Evolutionary conservation across 1,140 invertebrate species (phyloP), one percentile per base, ranked within the genome.

Genomic region (Bombus terrestris): DNA sequence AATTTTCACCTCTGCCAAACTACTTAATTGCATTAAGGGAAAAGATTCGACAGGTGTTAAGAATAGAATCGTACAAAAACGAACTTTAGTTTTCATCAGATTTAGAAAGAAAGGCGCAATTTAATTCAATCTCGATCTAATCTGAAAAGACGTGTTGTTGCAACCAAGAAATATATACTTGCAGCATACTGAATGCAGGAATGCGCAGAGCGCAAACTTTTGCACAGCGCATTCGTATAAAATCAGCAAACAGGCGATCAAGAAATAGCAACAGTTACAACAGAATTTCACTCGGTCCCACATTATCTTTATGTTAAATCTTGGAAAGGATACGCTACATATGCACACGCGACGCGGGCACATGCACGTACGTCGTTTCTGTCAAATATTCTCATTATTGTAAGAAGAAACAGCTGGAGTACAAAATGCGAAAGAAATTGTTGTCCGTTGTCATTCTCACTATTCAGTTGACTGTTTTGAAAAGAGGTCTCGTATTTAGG

Each of bases 351-450:
- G 10, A 69, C 22, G 25, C 22, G 28, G 4, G 1, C 25, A 71
- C 28, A 15, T 3, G 35, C 22, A 37, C 18, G 2, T 8, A 9
- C 28, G 22, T 39, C 12, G 25, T 72, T 72, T n/a, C 69, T 72
- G 69, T 39, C 68, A 39, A 71, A 71, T 39, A 71, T 71, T 71
- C 68, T 71, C 68, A 71, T 71, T 39, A 71, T 71, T 71, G 68
- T 39, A 28, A 71, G 68, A 68, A 37, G 66, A 37, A 37, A 71
- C 25, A 71, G 4, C 22, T 13, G 4, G 13, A 25, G 37, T 72
- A 25, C 28, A n/a, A 72, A 72, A 72, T 8, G 39, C 28, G 13
- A 72, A 72, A 72, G 69, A 72, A 72, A 41, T 41, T 41, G 69
- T 25, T 72, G 9, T 28, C 39, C 39, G 28, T 5, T 41, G 69